These are phyloP conservation scores for Eupithecia insigniata DNA, from an alignment of 2,888 invertebrate species.

Conservation along the genomic window DNA sequence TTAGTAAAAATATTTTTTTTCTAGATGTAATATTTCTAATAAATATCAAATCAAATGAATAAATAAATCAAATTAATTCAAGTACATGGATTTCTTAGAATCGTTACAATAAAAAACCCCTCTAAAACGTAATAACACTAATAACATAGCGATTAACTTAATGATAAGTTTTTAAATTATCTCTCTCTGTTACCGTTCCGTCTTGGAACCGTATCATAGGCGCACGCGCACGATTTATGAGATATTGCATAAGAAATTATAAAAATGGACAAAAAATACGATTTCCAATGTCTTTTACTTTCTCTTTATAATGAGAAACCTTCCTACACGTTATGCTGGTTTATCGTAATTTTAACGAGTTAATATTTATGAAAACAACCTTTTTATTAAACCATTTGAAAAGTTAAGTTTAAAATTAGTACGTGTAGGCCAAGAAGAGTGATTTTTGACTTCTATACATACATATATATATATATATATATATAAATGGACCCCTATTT, in stretches of 20 bases:
- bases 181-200: neutral
- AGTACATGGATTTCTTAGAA: too few species aligned
- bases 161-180: constrained; percentile 12
- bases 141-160: constrained; percentile 7
- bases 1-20: too few species aligned
- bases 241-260: constrained; percentile 6
- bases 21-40: too few species aligned
- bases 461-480: too few species aligned
- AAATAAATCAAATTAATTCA: too few species aligned
- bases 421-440: too few species aligned
- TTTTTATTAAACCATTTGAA: neutral
- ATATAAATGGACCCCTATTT: too few species aligned
- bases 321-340: neutral
- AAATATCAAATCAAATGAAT: too few species aligned
- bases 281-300: neutral
- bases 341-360: neutral
- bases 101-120: too few species aligned
- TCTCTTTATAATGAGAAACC: constrained; percentile 6
- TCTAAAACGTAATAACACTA: constrained; percentile 4
- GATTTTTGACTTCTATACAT: too few species aligned
- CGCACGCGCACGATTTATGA: constrained; percentile 1
- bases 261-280: constrained; percentile 5
- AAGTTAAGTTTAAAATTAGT: too few species aligned
- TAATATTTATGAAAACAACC: neutral
- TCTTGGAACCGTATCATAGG: constrained; percentile 8